Evolutionary conservation across 2,797 vertebrate species (phyloP).

Genomic region (Tamandua tetradactyla): DNA sequence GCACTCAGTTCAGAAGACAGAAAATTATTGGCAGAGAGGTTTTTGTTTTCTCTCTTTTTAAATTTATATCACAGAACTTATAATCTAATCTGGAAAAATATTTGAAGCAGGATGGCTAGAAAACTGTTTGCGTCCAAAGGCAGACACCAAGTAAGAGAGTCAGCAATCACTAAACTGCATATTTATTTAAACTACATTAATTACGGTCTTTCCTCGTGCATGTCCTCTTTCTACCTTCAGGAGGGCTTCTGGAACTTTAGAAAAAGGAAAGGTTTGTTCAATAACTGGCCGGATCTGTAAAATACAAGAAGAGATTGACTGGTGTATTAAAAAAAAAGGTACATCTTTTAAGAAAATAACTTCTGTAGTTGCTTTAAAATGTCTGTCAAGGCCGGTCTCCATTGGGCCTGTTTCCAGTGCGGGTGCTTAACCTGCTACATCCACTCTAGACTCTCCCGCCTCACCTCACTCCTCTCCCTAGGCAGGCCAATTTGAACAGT

Average conservation of each 20-base stretch:
- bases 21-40: neutral
- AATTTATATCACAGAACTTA: neutral
- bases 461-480: fast-evolving
- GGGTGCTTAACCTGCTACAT: neutral
- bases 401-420: fast-evolving
- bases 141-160: conserved; percentile 8
- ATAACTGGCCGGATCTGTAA: conserved; percentile 93
- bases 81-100: neutral
- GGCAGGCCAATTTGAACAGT: neutral
- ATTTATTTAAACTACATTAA: conserved; percentile 85
- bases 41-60: neutral
- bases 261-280: conserved; percentile 92
- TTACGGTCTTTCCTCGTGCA: conserved; percentile 95
- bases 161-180: neutral
- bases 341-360: neutral
- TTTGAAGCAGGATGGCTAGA: neutral
- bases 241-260: conserved; percentile 94
- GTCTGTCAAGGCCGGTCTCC: fast-evolving
- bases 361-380: fast-evolving
- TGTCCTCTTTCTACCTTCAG: conserved; percentile 94
- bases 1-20: neutral
- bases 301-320: conserved; percentile 54
- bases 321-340: neutral
- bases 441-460: fast-evolving
- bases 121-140: neutral